phyloP scores from a whole-genome alignment of 2,797 vertebrate species.

The Hoplostethus mediterraneus region DNA sequence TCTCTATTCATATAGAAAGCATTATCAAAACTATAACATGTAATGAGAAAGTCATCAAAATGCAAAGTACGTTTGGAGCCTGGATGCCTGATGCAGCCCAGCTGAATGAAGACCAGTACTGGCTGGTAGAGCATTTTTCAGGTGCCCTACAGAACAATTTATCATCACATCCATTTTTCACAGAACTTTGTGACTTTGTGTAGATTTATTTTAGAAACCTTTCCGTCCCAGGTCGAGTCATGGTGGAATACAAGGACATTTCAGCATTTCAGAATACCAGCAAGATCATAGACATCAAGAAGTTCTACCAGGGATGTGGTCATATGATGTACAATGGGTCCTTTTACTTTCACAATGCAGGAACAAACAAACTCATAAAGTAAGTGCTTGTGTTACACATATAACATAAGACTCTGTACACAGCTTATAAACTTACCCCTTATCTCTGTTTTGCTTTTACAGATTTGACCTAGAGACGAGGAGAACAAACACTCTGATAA shows the following conservation, averaged over 20 bases:
- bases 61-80: conserved; percentile 87
- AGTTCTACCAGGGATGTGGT: conserved; percentile 90
- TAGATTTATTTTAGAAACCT: conserved; percentile 2
- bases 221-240: conserved; percentile 80
- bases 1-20: conserved; percentile 76
- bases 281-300: conserved; percentile 75
- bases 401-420: background rate
- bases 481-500: conserved; percentile 69
- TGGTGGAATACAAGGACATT: conserved; percentile 85
- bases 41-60: conserved; percentile 75
- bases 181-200: background rate
- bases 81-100: conserved; percentile 88
- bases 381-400: conserved; percentile 73
- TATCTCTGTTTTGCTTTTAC: conserved; percentile 43
- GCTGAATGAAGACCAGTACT: conserved; percentile 83
- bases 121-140: conserved; percentile 92
- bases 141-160: conserved; percentile 73
- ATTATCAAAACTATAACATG: conserved; percentile 83
- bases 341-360: conserved; percentile 91
- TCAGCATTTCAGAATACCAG: conserved; percentile 73
- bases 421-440: background rate
- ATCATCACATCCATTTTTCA: background rate
- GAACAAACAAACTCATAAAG: conserved; percentile 86
- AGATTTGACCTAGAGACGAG: conserved; percentile 86
- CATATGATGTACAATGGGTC: conserved; percentile 86